Percentiles rank a stretch among this genome's conserved stretches.
Evolutionary conservation across 2,888 invertebrate species (phyloP).

Genomic region (Xanthia togata): DNA sequence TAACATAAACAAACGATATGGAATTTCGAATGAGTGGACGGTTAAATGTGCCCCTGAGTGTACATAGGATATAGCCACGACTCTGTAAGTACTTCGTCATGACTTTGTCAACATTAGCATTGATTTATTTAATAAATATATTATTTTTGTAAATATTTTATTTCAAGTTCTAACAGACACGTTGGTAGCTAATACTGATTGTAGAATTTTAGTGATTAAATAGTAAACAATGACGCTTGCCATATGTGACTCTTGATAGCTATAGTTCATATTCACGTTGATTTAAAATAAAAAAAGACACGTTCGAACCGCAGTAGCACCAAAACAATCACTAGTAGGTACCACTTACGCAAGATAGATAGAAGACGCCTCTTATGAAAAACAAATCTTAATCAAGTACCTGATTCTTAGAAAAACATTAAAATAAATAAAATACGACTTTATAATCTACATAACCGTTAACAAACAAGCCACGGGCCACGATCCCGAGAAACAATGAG

Average conservation of each 20-base stretch:
- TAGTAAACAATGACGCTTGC: not conserved
- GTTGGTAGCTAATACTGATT: not conserved
- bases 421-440: conserved; percentile 53
- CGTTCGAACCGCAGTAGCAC: conserved; percentile 5
- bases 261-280: not conserved
- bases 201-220: not conserved
- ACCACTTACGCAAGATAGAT: conserved; percentile 46
- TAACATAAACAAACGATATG: no score
- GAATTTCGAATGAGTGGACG: no score
- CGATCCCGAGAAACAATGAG: conserved; percentile 57
- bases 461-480: conserved; percentile 48
- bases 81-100: not conserved
- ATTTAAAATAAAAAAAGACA: not conserved
- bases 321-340: conserved; percentile 8
- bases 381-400: conserved; percentile 32
- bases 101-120: conserved; percentile 23
- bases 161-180: not conserved
- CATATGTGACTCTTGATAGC: not conserved
- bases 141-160: not conserved
- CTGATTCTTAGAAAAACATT: conserved; percentile 56
- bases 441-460: conserved; percentile 62
- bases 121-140: conserved; percentile 2
- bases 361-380: conserved; percentile 18
- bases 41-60: no score
- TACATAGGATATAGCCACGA: no score